Base-by-base conservation (phyloP, 2,113 vertebrate species). In the Boulengeromyrus knoepffleri region DNA sequence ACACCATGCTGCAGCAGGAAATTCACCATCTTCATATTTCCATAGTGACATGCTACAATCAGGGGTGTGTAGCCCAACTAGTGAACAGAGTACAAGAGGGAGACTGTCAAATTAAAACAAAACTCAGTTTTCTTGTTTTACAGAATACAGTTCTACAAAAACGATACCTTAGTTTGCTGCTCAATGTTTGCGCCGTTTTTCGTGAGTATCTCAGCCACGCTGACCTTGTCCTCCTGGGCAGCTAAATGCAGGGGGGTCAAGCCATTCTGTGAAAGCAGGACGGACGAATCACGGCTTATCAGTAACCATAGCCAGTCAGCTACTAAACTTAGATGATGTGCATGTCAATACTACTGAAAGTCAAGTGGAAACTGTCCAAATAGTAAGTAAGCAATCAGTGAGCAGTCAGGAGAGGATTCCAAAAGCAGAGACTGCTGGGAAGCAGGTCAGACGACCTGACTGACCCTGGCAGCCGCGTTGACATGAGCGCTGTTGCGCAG, bases 11-110 rank as follows among this genome's bases (percentile, higher is more conserved):
- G 97, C 92, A 99, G 95, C 86, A 99, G 96, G 92, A 99, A 98
- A 95, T 98, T 99, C 92, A 99, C 98, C 96, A 98, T 99, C 95
- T 99, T 99, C 92, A 97, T 95, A 91, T 99, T 99, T 93, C 99
- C 98, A 93, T 99, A 99, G 95, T 99, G 99, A 95, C 97, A 99
- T 19, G 99, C 98, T 90, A 99, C 97, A 85, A 99, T 99, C 91
- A 99, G 96, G 94, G 99, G 97, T 50, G 97, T 99, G 77, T 99
- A 99, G 90, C 99, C 99, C 27, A 99, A 97, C 98, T 99, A 94
- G 80, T 21, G 39, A 9, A 13, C 1, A 88, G 17, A 85, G 47
- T 1, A 80, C 31, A 12, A 24, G 31, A 31, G 31, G 24, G 74
- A 27, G 46, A 53, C 1, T 2, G 19, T 53, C 3, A 87, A 7